phyloP scores from a whole-genome alignment of 1,140 invertebrate genomes.

The Sycophila sp. region DNA sequence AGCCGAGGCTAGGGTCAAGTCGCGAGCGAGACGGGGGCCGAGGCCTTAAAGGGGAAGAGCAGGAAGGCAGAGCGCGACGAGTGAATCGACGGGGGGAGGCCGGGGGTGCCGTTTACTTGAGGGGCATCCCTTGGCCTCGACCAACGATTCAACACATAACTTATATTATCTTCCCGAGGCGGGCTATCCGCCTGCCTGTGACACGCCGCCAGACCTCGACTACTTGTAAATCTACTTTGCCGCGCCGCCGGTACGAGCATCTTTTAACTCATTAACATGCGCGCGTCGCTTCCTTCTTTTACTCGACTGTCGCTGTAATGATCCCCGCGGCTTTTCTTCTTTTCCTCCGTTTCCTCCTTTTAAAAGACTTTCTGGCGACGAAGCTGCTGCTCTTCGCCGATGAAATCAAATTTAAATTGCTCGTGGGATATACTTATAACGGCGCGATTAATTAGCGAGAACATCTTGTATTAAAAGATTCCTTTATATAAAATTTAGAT shows the following conservation, averaged over 20 bases:
- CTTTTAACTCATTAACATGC: background rate
- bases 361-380: no score
- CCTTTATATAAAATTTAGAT: no score
- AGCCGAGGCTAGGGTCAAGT: conserved; percentile 52
- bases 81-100: conserved; percentile 58
- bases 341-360: no score
- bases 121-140: conserved; percentile 66
- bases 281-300: no score
- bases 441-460: no score
- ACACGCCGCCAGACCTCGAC: conserved; percentile 39
- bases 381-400: no score
- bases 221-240: conserved; percentile 18
- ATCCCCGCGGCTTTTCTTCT: no score
- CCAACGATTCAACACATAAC: conserved; percentile 57
- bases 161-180: conserved; percentile 60
- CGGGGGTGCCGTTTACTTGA: conserved; percentile 61
- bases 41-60: conserved; percentile 3
- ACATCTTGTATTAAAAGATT: no score
- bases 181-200: conserved; percentile 42
- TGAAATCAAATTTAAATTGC: no score
- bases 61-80: conserved; percentile 52
- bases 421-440: no score
- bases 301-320: no score
- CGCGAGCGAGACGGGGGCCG: conserved; percentile 17
- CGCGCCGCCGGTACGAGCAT: background rate